A percentile compares a stretch with the other conserved stretches of the same genome.
Conservation (phyloP, 2,797 vertebrate species). For the Pangasius sanitwongsei region DNA sequence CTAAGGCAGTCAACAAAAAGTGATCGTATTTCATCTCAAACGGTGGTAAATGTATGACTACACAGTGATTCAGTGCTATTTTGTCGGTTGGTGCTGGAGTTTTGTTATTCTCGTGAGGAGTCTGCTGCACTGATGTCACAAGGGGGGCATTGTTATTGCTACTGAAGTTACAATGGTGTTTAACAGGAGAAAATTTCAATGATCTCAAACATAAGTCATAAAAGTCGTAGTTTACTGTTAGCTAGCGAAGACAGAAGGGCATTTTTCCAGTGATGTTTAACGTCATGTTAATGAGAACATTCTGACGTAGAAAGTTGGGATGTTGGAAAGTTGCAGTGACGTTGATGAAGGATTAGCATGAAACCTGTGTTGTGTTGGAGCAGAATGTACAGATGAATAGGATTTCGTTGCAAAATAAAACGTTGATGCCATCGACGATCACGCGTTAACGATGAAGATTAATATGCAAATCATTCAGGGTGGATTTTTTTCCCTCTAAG, state of each 20-base stretch:
- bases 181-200: not conserved
- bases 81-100: not conserved
- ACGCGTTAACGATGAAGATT: not conserved
- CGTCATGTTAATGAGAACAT: not conserved
- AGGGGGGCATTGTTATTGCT: not conserved
- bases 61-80: not conserved
- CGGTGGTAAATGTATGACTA: not conserved
- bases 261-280: not conserved
- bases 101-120: not conserved
- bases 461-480: not conserved
- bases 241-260: not conserved
- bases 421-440: not conserved
- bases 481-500: not conserved
- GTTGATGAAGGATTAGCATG: not conserved
- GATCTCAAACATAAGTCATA: not conserved
- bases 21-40: slow-evolving; percentile 6
- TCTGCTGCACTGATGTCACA: not conserved
- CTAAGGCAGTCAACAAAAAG: not conserved
- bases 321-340: not conserved
- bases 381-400: not conserved
- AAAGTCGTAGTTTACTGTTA: not conserved
- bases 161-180: not conserved
- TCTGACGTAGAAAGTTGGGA: not conserved
- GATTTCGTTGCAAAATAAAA: not conserved
- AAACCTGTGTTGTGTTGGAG: not conserved